Evolutionary conservation across 2,888 invertebrate species (phyloP), one percentile per base, ranked within the genome.

Genomic region (Lasius fuliginosus): DNA sequence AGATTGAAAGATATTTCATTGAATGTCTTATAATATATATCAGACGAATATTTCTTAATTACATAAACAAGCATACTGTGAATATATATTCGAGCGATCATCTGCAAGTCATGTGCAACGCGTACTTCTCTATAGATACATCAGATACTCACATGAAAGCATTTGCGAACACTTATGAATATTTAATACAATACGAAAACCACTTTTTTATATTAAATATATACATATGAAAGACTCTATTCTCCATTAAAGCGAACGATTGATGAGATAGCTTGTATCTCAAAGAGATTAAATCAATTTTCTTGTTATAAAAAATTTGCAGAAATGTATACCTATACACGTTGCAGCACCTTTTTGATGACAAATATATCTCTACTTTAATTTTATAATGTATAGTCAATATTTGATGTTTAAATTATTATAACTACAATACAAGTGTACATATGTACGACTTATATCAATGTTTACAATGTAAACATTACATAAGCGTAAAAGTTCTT

Each of bases 91-190:
- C 56, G 3, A 33, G 11, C 15, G 40, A 68, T 77, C 77, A 77
- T 77, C 42, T 23, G 58, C 15, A 77, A 58, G n/a, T 58, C 77
- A 68, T 42, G 58, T 77, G 49, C 75, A 75, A 75, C 62, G 1
- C 1, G 62, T 30, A 36, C n/a, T 5, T 74, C 30, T 74, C 40
- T 74, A 60, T 23, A 58, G 9, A 75, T 62, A 62, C n/a, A 46
- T 46, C 18, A 46, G 58, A 58, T 73, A 74, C 12, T 30, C 8
- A 46, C 67, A 65, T 56, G 56, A 77, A 77, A 77, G 67, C 23
- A 68, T 68, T 56, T 67, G 42, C 18, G 27, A 53, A 75, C 42
- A 49, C 33, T 56, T 56, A 42, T 42, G 58, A 67, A 77, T 77
- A 77, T 68, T 30, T 56, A 58, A 56, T 68, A 58, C 5, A 49